Evolutionary conservation across 2,888 invertebrate genomes (phyloP), one percentile per base, ranked within the genome.

Genomic region (Lingula anatina): DNA sequence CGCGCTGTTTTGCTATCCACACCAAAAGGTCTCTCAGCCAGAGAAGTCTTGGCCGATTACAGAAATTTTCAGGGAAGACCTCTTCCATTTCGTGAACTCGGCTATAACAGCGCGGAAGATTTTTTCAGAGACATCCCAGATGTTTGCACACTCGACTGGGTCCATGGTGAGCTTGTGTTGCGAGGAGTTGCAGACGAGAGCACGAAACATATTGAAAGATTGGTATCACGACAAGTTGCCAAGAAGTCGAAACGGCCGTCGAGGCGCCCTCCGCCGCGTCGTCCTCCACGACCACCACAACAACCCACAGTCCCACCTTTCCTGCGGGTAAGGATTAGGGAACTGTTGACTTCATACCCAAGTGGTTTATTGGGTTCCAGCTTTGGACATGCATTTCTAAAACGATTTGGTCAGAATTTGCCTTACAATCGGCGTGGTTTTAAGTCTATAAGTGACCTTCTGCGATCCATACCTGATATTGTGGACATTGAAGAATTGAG

Each of bases 1-100:
- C 57, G 68, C 9, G 61, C 68, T 7, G 46, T 68, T 21, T 51
- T 70, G 2, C 44, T 67, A 1, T 67, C 68, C 1, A 58, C 64
- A 15, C 66, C 65, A 7, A 57, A 59, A n/a, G 64, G 65, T 7
- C 45, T 70, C 31, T 62, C 66, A 3, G 47, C 65, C 1, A 31
- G 50, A 12, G 66, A 68, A 50, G 38, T 70, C 4, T 49, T 51
- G 27, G 52, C 53, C 26, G 70, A 70, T 49, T 68, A 60, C 46
- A 48, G 56, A 25, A 54, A 53, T 4, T 63, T 64, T 35, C 55
- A 67, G 31, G 66, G 65, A 5, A 45, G 46, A n/a, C 54, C 53
- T 2, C 44, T 70, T 2, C 65, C 66, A 0, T 62, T 46, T 39
- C 55, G 57, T 28, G 49, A 59, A 21, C 49, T 68, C 20, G 70